These are phyloP conservation scores for Tenthredo amoena DNA, from an alignment of 2,888 invertebrate species.

Conservation along the genomic window DNA sequence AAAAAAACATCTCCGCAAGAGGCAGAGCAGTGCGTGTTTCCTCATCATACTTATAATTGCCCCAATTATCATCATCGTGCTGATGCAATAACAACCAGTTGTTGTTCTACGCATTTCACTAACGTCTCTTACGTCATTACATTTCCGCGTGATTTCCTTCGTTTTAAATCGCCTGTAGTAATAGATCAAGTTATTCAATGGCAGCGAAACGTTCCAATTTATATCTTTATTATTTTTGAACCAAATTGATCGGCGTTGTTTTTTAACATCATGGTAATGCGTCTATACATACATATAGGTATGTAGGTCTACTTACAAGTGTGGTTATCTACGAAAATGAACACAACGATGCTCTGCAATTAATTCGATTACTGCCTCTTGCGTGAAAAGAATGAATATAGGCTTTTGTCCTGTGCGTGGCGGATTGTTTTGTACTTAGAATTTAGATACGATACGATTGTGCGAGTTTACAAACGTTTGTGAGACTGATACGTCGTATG, in stretches of 20 bases:
- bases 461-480: slow-evolving; percentile 46
- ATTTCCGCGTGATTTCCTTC: slow-evolving; percentile 5
- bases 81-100: slow-evolving; percentile 27
- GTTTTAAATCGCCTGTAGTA: background rate
- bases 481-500: slow-evolving; percentile 45
- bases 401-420: slow-evolving; percentile 49
- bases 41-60: slow-evolving; percentile 3
- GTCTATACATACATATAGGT: background rate
- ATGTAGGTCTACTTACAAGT: background rate
- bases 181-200: background rate
- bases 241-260: background rate
- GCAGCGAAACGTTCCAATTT: background rate
- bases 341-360: background rate
- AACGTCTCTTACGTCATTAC: slow-evolving; percentile 21
- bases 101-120: background rate
- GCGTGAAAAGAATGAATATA: slow-evolving; percentile 35
- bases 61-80: slow-evolving; percentile 15
- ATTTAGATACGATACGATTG: slow-evolving; percentile 50
- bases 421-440: slow-evolving; percentile 52
- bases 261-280: background rate
- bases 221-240: background rate
- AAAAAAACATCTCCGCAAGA: slow-evolving; percentile 29
- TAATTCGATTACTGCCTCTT: slow-evolving; percentile 30
- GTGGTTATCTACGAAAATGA: background rate
- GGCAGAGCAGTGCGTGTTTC: slow-evolving; percentile 13